Evolutionary conservation across 2,888 invertebrate genomes (phyloP).

Genomic region (Eristalinus sepulchralis): DNA sequence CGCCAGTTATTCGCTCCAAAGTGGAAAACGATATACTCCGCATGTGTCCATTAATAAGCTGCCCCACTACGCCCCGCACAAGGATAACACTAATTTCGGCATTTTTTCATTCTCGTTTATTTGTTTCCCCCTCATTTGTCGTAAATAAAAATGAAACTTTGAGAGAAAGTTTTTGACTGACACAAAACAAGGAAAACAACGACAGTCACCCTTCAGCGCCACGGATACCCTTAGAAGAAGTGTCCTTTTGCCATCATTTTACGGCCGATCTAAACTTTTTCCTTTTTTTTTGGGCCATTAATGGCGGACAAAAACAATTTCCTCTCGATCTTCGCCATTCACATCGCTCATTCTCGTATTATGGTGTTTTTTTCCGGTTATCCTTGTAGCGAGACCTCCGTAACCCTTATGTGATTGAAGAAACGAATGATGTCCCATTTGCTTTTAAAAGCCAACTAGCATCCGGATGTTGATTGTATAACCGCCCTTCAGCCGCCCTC

Average conservation of each 20-base stretch:
- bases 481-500: too few species aligned
- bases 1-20: conserved; percentile 7
- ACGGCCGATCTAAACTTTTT: neutral
- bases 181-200: neutral
- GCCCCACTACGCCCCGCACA: neutral
- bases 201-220: neutral
- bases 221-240: neutral
- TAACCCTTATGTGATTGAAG: neutral
- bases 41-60: neutral
- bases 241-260: neutral
- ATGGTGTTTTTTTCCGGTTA: neutral
- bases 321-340: neutral
- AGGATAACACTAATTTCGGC: neutral
- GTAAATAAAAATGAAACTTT: neutral
- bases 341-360: neutral
- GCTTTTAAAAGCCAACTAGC: neutral
- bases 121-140: neutral
- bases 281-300: neutral
- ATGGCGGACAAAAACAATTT: neutral
- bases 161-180: neutral
- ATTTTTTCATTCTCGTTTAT: neutral
- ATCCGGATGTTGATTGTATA: neutral
- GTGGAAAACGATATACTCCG: conserved; percentile 11
- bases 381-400: too few species aligned
- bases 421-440: neutral